A percentile compares a stretch with the other conserved stretches of the same genome.
Conservation (phyloP, 2,113 vertebrate genomes). For the Hippoglossus stenolepis region DNA sequence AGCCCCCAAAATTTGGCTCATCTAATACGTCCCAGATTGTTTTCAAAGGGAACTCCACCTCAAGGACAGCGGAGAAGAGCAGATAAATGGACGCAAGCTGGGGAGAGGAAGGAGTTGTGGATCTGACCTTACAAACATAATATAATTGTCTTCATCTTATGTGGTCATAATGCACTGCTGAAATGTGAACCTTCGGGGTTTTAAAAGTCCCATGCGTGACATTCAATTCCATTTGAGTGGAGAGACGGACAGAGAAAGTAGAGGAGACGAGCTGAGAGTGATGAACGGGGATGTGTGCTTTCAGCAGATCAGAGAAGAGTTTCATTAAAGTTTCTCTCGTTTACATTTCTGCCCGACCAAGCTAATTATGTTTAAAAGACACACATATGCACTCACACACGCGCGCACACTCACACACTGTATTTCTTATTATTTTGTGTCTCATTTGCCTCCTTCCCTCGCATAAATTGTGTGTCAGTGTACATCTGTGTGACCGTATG, state of each 20-base stretch:
- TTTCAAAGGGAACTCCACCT: slow-evolving; percentile 54
- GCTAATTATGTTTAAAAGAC: slow-evolving; percentile 73
- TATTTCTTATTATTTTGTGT: slow-evolving; percentile 12
- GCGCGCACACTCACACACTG: slow-evolving; percentile 3
- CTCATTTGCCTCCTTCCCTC: slow-evolving; percentile 38
- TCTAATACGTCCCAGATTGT: slow-evolving; percentile 60
- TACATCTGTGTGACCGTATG: slow-evolving; percentile 13
- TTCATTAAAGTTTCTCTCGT: slow-evolving; percentile 72
- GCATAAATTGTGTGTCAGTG: slow-evolving; percentile 29
- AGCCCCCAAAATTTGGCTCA: slow-evolving; percentile 28
- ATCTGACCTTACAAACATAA: slow-evolving; percentile 46
- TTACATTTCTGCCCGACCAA: slow-evolving; percentile 75
- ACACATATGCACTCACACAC: slow-evolving; percentile 24
- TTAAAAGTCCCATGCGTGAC: slow-evolving; percentile 61
- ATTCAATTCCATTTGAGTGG: slow-evolving; percentile 54
- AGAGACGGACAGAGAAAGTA: slow-evolving; percentile 42
- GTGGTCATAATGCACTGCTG: slow-evolving; percentile 51
- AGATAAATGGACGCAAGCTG: slow-evolving; percentile 29
- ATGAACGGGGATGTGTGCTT: slow-evolving; percentile 66
- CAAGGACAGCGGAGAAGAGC: slow-evolving; percentile 31
- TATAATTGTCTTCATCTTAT: slow-evolving; percentile 57
- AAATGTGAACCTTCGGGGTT: slow-evolving; percentile 53
- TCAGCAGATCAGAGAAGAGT: slow-evolving; percentile 73
- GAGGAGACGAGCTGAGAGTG: slow-evolving; percentile 36
- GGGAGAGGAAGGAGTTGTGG: slow-evolving; percentile 16